Base-by-base conservation (phyloP, 2,888 invertebrate genomes). In the Microctonus aethiopoides region DNA sequence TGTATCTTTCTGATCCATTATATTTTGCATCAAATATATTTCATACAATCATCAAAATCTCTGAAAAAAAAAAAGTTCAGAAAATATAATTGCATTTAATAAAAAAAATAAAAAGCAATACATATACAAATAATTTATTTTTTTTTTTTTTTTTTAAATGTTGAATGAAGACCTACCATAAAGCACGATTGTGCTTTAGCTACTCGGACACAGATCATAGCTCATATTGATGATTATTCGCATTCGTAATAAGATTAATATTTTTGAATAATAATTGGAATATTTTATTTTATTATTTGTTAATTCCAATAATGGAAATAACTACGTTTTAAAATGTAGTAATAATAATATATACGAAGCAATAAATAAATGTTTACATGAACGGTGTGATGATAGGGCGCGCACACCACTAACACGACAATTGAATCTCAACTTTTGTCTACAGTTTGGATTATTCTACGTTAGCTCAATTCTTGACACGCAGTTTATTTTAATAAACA, bases 341-440 rank as follows among this genome's bases (percentile, higher is more conserved):
- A n/a, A n/a, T n/a, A n/a, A n/a, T n/a, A n/a, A n/a, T n/a, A n/a
- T n/a, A n/a, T n/a, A n/a, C n/a, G n/a, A n/a, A 7, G 9, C 26
- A 7, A 10, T 20, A 3, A 1, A 29, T 22, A n/a, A 39, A 65
- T 65, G 65, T 65, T 65, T 65, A 65, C 65, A 65, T 65, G 65
- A 56, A 65, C 36, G n/a, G 26, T 65, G 54, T 39, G 36, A 34
- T 22, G 34, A 65, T n/a, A 54, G 65, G 65, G 54, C 36, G 57
- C 57, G 57, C 65, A 54, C 56, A 36, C 56, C 56, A 65, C 52
- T 22, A 29, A 54, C 36, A 52, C 54, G 64, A 65, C 32, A 65
- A 24, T 24, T 22, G 34, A 54, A 54, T 36, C 36, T 22, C 26
- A n/a, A 26, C 26, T 41, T 46, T 57, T 6, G 29, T 29, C n/a